Evolutionary conservation across 2,888 invertebrate genomes (phyloP).

Genomic region (Anodontia alba): DNA sequence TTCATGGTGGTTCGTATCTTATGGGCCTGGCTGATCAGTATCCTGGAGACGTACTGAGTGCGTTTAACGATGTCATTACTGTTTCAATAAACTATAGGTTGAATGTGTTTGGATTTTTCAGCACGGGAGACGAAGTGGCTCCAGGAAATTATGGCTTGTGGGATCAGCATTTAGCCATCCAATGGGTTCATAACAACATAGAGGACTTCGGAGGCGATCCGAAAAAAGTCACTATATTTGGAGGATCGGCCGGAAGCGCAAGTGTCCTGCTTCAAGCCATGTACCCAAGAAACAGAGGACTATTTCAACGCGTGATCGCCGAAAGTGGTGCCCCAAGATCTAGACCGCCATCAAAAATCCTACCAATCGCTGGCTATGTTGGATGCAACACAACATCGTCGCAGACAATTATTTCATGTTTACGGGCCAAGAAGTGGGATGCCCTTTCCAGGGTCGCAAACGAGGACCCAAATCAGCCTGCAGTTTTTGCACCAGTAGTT

Average conservation of each 20-base stretch:
- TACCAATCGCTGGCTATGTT: background rate
- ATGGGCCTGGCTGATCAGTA: background rate
- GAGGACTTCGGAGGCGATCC: background rate
- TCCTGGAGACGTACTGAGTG: background rate
- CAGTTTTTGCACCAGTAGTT: background rate
- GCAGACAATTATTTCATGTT: background rate
- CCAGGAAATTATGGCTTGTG: background rate
- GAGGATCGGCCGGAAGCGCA: background rate
- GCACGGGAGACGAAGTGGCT: background rate
- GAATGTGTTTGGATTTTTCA: background rate
- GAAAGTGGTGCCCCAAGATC: background rate
- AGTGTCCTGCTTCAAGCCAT: background rate
- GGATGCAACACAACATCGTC: background rate
- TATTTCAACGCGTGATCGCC: background rate
- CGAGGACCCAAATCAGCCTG: background rate
- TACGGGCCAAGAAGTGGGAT: background rate
- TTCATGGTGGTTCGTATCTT: background rate
- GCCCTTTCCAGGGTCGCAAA: background rate
- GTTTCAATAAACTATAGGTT: background rate
- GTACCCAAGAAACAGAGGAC: background rate
- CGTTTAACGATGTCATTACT: background rate
- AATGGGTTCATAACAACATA: background rate
- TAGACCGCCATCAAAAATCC: background rate
- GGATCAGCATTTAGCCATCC: background rate
- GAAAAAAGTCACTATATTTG: background rate